phyloP scores from a whole-genome alignment of 2,797 vertebrate species.

The Oreochromis grahami region DNA sequence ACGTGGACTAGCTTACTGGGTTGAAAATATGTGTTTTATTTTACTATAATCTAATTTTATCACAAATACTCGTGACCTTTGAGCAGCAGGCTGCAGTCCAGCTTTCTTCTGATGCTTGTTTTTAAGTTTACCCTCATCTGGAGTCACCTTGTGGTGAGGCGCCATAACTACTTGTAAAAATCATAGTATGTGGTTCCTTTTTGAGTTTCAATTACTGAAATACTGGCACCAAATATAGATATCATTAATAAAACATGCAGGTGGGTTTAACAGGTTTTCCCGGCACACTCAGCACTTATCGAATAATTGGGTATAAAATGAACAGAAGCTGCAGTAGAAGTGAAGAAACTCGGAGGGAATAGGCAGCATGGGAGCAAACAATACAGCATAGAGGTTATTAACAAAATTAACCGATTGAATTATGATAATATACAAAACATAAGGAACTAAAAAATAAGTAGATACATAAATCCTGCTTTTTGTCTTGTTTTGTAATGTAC shows the following conservation, averaged over 20 bases:
- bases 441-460: not conserved
- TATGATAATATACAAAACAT: not conserved
- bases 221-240: not conserved
- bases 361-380: not conserved
- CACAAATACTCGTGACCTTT: not conserved
- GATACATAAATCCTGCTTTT: not conserved
- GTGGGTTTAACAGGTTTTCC: not conserved
- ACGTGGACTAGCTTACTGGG: not conserved
- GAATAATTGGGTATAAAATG: not conserved
- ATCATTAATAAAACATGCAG: not conserved
- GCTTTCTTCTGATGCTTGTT: not conserved
- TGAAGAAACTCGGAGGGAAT: not conserved
- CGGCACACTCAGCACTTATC: not conserved
- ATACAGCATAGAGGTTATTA: not conserved
- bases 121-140: not conserved
- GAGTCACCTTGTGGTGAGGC: not conserved
- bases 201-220: not conserved
- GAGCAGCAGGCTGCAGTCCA: not conserved
- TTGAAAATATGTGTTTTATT: not conserved
- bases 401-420: not conserved
- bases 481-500: not conserved
- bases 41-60: not conserved
- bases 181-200: not conserved
- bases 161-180: not conserved
- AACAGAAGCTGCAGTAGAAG: not conserved